Percentiles rank a stretch among this genome's conserved stretches.
Conservation (phyloP, 1,140 invertebrate species). For the Schlechtendalia chinensis region DNA sequence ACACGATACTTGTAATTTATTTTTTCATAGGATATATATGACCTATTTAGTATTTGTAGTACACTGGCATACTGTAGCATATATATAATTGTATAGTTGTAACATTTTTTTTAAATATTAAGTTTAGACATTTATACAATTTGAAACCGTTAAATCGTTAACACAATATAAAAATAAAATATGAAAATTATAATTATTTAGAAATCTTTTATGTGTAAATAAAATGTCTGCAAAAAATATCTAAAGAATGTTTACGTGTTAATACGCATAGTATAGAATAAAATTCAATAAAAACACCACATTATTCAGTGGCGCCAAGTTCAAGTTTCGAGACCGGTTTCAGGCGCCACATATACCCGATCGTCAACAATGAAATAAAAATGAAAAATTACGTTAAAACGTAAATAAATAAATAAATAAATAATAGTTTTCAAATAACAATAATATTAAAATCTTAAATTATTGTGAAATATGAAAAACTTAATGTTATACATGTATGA, state of each 20-base stretch:
- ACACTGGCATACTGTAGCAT: no score
- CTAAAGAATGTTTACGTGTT: neutral
- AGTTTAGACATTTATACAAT: no score
- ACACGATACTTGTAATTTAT: no score
- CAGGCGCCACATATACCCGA: conserved; percentile 39
- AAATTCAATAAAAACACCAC: conserved; percentile 39
- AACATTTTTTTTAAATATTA: no score
- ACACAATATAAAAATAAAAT: no score
- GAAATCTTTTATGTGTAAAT: neutral
- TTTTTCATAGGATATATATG: no score
- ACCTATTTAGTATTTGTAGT: no score
- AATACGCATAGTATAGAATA: neutral
- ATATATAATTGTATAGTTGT: no score
- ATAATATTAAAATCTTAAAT: conserved; percentile 13
- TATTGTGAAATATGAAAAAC: neutral
- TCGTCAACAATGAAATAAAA: conserved; percentile 19
- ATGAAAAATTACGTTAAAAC: conserved; percentile 20
- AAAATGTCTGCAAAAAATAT: neutral
- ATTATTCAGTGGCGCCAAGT: conserved; percentile 48
- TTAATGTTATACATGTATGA: no score
- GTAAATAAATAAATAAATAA: neutral
- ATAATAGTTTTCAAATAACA: conserved; percentile 12
- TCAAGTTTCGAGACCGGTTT: conserved; percentile 46
- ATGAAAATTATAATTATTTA: no score
- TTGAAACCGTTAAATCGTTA: no score